Evolutionary conservation across 2,113 vertebrate species (phyloP).

Genomic region (Cebidichthys violaceus): DNA sequence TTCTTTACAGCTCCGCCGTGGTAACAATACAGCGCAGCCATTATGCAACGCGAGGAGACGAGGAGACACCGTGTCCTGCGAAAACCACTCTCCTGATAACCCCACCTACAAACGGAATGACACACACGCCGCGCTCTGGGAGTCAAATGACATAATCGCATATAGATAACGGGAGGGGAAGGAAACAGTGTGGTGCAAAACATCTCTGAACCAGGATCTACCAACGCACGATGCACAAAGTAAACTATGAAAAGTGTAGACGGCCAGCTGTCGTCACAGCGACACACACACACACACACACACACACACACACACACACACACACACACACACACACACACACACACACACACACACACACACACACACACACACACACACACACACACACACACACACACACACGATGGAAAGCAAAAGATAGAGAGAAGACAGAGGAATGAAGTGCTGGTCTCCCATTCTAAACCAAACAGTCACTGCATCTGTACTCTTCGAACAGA

Average conservation of each 20-base stretch:
- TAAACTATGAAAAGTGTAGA: neutral
- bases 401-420: neutral
- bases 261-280: neutral
- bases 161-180: neutral
- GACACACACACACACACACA: conserved; percentile 5
- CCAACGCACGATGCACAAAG: neutral
- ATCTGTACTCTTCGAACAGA: neutral
- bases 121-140: neutral
- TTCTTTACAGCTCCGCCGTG: conserved; percentile 32
- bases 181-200: neutral
- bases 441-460: neutral
- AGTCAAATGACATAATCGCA: conserved; percentile 15
- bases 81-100: conserved; percentile 59
- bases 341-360: conserved; percentile 3
- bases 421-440: neutral
- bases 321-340: conserved; percentile 1
- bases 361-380: conserved; percentile 3
- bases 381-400: conserved; percentile 1
- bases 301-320: conserved; percentile 3
- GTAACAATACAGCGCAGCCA: conserved; percentile 50
- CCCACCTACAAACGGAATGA: conserved; percentile 24
- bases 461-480: neutral
- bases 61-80: conserved; percentile 39
- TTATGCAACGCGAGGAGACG: conserved; percentile 45
- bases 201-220: too few species aligned